Conservation (phyloP, 2,113 vertebrate genomes). For the Synchiropus splendidus region DNA sequence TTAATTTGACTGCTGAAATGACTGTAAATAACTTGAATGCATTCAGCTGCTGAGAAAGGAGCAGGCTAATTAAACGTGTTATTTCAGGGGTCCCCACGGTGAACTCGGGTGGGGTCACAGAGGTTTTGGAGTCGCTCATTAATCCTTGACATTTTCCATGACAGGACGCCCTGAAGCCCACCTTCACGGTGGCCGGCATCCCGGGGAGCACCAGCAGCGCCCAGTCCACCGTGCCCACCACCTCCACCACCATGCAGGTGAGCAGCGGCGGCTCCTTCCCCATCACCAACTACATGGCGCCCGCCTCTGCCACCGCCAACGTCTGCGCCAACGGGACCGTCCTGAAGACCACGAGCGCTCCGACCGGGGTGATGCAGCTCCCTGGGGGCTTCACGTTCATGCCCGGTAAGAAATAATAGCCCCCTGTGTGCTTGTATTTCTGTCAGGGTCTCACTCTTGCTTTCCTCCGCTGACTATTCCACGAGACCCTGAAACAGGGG, state of each 20-base stretch:
- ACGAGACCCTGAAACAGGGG: too few relatives aligned
- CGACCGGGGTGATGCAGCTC: constrained; percentile 87
- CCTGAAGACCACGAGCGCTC: constrained; percentile 79
- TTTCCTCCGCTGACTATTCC: too few relatives aligned
- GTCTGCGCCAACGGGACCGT: constrained; percentile 89
- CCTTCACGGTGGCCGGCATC: constrained; percentile 89
- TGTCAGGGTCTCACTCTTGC: too few relatives aligned
- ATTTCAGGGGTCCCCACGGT: constrained; percentile 19
- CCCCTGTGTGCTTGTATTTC: too few relatives aligned
- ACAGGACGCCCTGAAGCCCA: constrained; percentile 89
- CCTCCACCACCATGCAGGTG: constrained; percentile 96
- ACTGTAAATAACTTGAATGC: constrained; percentile 6
- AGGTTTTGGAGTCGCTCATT: neutral
- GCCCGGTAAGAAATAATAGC: constrained; percentile 79
- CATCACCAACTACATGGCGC: constrained; percentile 97
- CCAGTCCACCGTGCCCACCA: constrained; percentile 84
- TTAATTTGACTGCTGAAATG: constrained; percentile 27
- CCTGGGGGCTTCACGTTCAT: constrained; percentile 93
- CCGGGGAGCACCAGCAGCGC: constrained; percentile 80
- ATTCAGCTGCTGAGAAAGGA: constrained; percentile 14
- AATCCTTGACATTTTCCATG: constrained; percentile 5
- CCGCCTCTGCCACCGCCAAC: constrained; percentile 79
- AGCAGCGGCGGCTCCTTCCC: constrained; percentile 90
- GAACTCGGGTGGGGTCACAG: constrained; percentile 3
- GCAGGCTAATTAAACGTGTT: constrained; percentile 25